phyloP scores from a whole-genome alignment of 2,797 vertebrate species.

The Ptychadena robeensis region DNA sequence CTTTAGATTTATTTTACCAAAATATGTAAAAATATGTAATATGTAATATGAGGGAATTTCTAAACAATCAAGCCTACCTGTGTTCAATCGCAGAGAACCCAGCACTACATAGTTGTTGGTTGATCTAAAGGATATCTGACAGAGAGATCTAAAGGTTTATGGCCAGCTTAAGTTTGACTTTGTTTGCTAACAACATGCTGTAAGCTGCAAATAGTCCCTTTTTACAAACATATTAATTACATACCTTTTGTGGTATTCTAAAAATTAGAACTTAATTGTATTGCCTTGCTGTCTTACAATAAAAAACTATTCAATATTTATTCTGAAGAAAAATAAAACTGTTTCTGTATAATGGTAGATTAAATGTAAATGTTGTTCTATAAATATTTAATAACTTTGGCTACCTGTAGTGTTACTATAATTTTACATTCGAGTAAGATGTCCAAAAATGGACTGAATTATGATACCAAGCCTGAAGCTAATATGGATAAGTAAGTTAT shows the following conservation, averaged over 20 bases:
- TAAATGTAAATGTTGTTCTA: constrained; percentile 10
- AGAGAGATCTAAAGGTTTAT: too few species aligned
- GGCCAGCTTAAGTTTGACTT: neutral
- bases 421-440: neutral
- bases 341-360: neutral
- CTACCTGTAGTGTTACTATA: constrained; percentile 14
- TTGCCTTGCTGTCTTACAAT: neutral
- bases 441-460: constrained; percentile 28
- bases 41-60: too few species aligned
- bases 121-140: too few species aligned
- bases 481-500: constrained; percentile 54
- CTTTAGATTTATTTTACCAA: too few species aligned
- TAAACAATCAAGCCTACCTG: too few species aligned
- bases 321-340: neutral
- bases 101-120: too few species aligned
- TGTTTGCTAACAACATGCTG: neutral
- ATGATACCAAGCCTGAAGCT: constrained; percentile 42
- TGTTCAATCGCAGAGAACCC: too few species aligned
- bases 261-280: too few species aligned
- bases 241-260: too few species aligned
- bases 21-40: too few species aligned
- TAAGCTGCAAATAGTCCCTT: too few species aligned
- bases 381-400: constrained; percentile 24
- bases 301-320: neutral
- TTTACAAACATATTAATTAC: too few species aligned